Base-by-base conservation (phyloP, 2,888 invertebrate genomes). In the Tupiocoris notatus region DNA sequence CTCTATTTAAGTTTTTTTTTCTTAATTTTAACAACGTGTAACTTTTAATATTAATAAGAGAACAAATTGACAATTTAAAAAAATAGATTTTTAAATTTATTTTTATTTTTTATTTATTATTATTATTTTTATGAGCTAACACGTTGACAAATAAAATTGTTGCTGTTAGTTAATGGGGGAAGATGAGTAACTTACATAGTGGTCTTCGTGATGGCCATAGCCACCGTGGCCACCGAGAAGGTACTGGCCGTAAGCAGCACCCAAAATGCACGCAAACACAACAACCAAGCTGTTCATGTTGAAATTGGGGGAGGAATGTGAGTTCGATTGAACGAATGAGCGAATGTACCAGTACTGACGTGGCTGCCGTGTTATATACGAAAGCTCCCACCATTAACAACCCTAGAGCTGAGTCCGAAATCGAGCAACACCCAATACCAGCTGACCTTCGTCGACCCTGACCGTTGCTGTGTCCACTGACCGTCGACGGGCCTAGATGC, bases 231-330 rank as follows among this genome's bases (percentile, higher is more conserved):
- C 59, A n/a, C 59, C 59, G 59, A 17, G 59, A n/a, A 18, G 20
- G 59, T n/a, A 59, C n/a, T 59, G 39, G 39, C 54, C 67, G 21
- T 22, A 16, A 6, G 67, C 39, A 1, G 56, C 67, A 6, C 67
- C 67, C 67, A 67, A 56, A 18, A 67, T 3, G 21, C 67, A 67
- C 18, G 67, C 57, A 1, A 67, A 67, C n/a, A 67, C 22, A 7
- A 57, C 23, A 6, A 57, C 23, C 12, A 67, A 67, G 7, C 21
- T 22, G 20, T 67, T 67, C 67, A 67, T 67, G 23, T 65, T 39
- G n/a, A 17, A 57, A 1, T 57, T 57, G 1, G 57, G 16, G 18
- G 1, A 61, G 12, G 61, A 17, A 9, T n/a, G 3, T 21, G 20
- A 17, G 18, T 9, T 59, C 59, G n/a, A 59, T 9, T 59, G 59